These are phyloP conservation scores for Cryptocephalus primarius DNA, from an alignment of 2,888 invertebrate species.

Conservation along the genomic window DNA sequence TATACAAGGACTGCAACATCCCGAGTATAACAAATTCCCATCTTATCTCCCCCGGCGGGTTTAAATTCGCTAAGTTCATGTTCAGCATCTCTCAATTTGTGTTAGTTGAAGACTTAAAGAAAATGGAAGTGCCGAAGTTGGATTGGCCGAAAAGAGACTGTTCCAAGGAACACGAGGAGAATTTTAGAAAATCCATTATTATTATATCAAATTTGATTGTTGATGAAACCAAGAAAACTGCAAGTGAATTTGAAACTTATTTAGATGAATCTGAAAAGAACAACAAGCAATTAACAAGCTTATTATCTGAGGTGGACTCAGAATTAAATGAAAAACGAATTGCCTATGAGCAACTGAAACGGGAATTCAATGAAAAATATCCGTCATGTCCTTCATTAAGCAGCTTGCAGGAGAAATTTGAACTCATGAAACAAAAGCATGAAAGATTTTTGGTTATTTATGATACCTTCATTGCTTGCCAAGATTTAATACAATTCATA, in stretches of 20 bases:
- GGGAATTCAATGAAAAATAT: constrained; percentile 12
- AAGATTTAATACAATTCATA: constrained; percentile 16
- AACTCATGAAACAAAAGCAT: constrained; percentile 11
- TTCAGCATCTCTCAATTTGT: constrained; percentile 28
- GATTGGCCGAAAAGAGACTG: constrained; percentile 9
- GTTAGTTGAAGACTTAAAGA: no score
- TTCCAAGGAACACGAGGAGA: no score
- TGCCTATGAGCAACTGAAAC: constrained; percentile 3
- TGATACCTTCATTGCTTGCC: constrained; percentile 15
- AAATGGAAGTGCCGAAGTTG: constrained; percentile 1
- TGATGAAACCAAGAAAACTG: neutral
- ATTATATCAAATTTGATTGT: no score
- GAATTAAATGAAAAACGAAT: constrained; percentile 6
- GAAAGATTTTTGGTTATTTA: constrained; percentile 12
- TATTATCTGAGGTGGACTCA: no score
- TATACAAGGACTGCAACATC: constrained; percentile 27
- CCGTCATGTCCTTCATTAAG: constrained; percentile 10
- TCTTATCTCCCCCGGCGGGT: constrained; percentile 31
- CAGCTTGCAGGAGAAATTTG: constrained; percentile 15
- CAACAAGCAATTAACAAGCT: no score
- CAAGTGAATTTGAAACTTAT: constrained; percentile 15
- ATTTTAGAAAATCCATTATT: no score
- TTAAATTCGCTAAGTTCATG: constrained; percentile 28
- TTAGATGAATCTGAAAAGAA: no score
- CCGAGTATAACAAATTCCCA: constrained; percentile 29